These are phyloP conservation scores for Proteles cristata DNA, from an alignment of 2,113 vertebrate genomes.

Conservation along the genomic window DNA sequence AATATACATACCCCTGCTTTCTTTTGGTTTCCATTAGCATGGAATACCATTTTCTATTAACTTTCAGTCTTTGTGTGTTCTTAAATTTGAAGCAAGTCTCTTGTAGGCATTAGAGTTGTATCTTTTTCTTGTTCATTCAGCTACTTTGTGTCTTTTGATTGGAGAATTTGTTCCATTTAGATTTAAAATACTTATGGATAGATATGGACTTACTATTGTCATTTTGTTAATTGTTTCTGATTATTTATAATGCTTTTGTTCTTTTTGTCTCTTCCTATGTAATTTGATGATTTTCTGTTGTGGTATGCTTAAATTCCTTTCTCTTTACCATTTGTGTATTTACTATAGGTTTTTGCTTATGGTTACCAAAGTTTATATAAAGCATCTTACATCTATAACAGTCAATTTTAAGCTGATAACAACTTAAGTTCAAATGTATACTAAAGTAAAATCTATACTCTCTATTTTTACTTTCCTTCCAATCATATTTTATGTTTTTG, in stretches of 20 bases:
- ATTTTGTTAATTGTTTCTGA: neutral
- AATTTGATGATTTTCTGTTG: slow-evolving; percentile 13
- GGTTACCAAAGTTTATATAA: neutral
- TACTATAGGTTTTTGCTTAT: neutral
- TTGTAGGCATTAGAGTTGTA: neutral
- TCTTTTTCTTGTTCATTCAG: neutral
- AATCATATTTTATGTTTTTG: neutral
- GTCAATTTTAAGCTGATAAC: neutral
- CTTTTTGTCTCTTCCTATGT: neutral
- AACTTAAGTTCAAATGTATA: neutral
- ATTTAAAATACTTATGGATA: neutral
- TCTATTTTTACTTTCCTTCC: neutral
- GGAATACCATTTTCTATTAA: neutral
- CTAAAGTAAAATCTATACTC: neutral
- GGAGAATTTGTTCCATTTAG: neutral
- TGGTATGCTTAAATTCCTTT: neutral
- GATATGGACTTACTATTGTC: neutral
- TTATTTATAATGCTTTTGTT: neutral
- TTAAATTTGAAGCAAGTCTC: neutral
- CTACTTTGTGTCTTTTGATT: neutral
- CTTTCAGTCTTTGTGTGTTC: neutral
- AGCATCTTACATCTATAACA: neutral
- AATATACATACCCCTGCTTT: neutral
- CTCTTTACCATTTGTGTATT: neutral
- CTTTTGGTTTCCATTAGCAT: neutral